Evolutionary conservation across 2,113 vertebrate genomes (phyloP).

Genomic region (Plectropomus leopardus): DNA sequence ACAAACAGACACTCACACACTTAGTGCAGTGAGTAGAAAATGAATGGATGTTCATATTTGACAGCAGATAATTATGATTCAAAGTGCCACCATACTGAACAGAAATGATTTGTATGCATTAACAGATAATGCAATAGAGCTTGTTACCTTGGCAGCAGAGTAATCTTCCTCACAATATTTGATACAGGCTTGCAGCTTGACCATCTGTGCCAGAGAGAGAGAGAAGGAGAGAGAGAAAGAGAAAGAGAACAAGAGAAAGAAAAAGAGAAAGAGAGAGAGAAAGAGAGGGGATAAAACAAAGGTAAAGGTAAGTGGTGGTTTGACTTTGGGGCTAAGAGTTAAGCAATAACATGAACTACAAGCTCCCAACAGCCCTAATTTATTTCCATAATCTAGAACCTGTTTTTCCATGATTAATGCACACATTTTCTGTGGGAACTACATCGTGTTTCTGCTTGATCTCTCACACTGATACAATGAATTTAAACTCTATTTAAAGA

Average conservation of each 20-base stretch:
- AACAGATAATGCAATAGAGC: background rate
- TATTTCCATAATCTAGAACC: background rate
- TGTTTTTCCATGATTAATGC: background rate
- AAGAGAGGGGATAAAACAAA: background rate
- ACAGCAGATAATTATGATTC: conserved; percentile 12
- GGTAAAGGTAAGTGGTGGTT: conserved; percentile 15
- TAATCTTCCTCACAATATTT: conserved; percentile 95
- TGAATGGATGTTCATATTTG: background rate
- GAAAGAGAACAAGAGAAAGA: too few species aligned
- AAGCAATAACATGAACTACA: background rate
- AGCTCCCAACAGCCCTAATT: background rate
- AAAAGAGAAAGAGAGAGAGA: conserved; percentile 5
- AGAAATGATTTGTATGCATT: background rate
- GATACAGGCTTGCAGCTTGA: conserved; percentile 91
- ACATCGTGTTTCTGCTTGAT: background rate
- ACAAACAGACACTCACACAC: conserved; percentile 1
- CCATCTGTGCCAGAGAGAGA: conserved; percentile 78
- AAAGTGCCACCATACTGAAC: background rate
- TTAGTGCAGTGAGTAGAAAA: background rate
- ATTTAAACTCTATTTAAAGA: background rate
- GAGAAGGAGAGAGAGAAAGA: background rate
- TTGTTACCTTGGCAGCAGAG: conserved; percentile 87
- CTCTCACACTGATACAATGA: background rate
- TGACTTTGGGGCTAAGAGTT: conserved; percentile 17
- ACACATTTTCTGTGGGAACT: background rate